Conservation (phyloP, 2,113 vertebrate genomes). For the Platysteira castanea region DNA sequence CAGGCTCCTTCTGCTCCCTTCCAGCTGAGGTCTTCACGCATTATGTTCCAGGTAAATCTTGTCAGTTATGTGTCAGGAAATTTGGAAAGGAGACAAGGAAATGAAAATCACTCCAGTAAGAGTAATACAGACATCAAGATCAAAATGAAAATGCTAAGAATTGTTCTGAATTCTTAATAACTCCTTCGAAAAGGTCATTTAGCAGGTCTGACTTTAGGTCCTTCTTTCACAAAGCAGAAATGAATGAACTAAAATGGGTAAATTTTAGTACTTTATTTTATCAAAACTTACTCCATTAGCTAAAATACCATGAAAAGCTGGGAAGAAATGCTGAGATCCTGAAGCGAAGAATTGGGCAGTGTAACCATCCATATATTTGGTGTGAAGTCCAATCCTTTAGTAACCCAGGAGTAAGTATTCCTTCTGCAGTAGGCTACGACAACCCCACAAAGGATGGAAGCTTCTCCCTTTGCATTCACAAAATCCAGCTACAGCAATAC, state of each 20-base stretch:
- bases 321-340: neutral
- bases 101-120: neutral
- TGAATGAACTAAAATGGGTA: neutral
- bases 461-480: neutral
- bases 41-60: constrained; percentile 49
- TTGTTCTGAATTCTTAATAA: constrained; percentile 42
- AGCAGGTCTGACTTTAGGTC: neutral
- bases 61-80: constrained; percentile 39
- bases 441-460: neutral
- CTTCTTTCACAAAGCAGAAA: neutral
- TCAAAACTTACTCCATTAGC: neutral
- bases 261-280: neutral
- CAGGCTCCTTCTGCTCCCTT: constrained; percentile 28
- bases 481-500: neutral
- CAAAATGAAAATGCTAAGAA: neutral
- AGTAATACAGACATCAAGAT: constrained; percentile 39
- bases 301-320: neutral
- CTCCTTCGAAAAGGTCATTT: neutral
- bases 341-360: accelerated
- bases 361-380: neutral
- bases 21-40: neutral
- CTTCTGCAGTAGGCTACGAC: neutral
- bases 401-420: neutral
- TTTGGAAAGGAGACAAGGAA: constrained; percentile 34
- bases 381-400: neutral